A percentile compares a stretch with the other conserved stretches of the same genome.
Conservation (phyloP, 1,140 invertebrate genomes). For the Drosophila nigromelanica region DNA sequence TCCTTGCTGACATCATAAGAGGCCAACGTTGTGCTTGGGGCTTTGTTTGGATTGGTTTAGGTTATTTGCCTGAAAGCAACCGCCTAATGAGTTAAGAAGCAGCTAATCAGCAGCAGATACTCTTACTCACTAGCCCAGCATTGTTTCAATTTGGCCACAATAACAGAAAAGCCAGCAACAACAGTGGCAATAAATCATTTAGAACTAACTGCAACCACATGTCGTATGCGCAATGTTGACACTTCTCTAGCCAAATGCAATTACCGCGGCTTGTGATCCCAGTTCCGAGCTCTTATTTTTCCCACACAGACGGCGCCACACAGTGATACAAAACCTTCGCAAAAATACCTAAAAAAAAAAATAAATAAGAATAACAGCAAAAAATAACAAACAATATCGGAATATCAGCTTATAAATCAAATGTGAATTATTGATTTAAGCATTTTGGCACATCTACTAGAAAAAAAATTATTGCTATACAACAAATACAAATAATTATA, state of each 20-base stretch:
- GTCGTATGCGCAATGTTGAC: conserved; percentile 69
- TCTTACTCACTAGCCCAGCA: neutral
- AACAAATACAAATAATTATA: too few species aligned
- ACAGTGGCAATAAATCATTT: conserved; percentile 39
- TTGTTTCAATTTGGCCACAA: conserved; percentile 22
- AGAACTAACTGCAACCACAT: conserved; percentile 53
- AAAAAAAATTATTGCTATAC: too few species aligned
- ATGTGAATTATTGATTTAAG: too few species aligned
- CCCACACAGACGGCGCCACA: conserved; percentile 56
- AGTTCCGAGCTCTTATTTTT: conserved; percentile 12
- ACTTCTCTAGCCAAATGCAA: conserved; percentile 54
- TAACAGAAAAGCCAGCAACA: neutral
- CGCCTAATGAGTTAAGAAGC: conserved; percentile 30
- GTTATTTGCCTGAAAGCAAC: neutral
- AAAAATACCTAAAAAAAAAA: too few species aligned
- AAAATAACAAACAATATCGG: too few species aligned
- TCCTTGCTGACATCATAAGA: conserved; percentile 28
- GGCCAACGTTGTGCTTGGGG: neutral
- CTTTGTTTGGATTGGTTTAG: neutral
- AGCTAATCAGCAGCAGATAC: conserved; percentile 37
- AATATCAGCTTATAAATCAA: too few species aligned
- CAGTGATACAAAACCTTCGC: conserved; percentile 12
- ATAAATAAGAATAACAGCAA: too few species aligned
- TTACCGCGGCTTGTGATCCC: conserved; percentile 36
- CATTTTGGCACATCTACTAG: too few species aligned